Base-by-base conservation (phyloP, 1,140 invertebrate species). In the Telenomus remus region DNA sequence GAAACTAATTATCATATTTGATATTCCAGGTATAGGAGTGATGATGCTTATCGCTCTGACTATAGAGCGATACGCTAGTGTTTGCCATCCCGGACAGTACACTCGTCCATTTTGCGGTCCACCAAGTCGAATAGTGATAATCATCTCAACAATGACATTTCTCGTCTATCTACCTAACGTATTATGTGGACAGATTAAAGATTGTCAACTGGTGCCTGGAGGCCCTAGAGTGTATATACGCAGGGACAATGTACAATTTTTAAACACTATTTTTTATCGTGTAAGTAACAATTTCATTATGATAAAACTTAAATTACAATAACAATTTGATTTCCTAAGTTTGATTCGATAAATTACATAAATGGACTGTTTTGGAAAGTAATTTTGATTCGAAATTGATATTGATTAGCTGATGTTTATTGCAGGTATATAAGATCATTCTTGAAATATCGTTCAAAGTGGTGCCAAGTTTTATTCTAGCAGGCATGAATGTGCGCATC, bases 21-120 rank as follows among this genome's bases (percentile, higher is more conserved):
- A 53, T 5, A 63, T 65, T 77, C 9, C 77, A 92, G 92, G 92
- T 13, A 89, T 93, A 1, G 91, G 93, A 10, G 93, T 95, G 0
- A 91, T 95, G 86, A 94, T 94, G 91, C 90, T 96, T 4, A 89
- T 95, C 27, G 93, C 93, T 10, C 89, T 95, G 69, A 95, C 94
- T 9, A 88, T 94, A 12, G 94, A 95, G 83, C 89, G 94, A 7
- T 95, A 95, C 85, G 90, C 95, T 1, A 94, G 94, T 39, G 94
- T 96, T 0, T 95, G 94, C 80, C 93, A 94, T 85, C 93, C 94
- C 13, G 91, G 91, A 10, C 81, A 82, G 55, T 88, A 90, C 87
- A 83, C 91, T 70, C 82, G 92, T 75, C 88, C 91, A 89, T 86
- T 88, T 86, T 89, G 89, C 85, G 85, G 91, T 76, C 91, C 90